These are phyloP conservation scores for Fregata magnificens DNA, from an alignment of 2,113 vertebrate genomes.

Conservation along the genomic window DNA sequence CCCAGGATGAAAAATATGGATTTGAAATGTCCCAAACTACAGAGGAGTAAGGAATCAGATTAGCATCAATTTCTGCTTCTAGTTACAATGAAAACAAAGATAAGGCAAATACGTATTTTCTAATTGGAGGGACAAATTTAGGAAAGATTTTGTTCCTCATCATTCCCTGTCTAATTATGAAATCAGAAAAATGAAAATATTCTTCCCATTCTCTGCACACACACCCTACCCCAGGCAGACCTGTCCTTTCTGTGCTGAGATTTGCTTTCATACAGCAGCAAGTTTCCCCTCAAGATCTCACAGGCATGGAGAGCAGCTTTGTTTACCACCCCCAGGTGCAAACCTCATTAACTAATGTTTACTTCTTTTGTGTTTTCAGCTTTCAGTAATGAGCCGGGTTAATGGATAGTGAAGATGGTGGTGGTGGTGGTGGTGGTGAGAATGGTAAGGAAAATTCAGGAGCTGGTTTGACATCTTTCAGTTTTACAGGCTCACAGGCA, in stretches of 20 bases:
- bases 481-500: not conserved
- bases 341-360: constrained; percentile 32
- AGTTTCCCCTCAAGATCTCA: not conserved
- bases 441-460: not conserved
- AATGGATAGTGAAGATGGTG: constrained; percentile 2
- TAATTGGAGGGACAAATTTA: not conserved
- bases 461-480: constrained; percentile 2
- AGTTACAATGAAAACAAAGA: not conserved
- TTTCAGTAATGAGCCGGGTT: not conserved
- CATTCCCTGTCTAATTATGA: not conserved
- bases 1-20: not conserved
- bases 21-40: not conserved
- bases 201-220: not conserved
- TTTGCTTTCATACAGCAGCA: not conserved
- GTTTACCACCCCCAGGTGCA: constrained; percentile 18
- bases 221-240: not conserved
- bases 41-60: not conserved
- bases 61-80: not conserved
- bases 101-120: not conserved
- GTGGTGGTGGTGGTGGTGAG: not conserved
- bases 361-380: constrained; percentile 42
- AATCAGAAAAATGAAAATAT: not conserved
- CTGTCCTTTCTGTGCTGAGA: not conserved
- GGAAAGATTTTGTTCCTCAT: not conserved
- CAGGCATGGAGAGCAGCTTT: not conserved